phyloP scores from a whole-genome alignment of 2,797 vertebrate species.

The Glyptemys insculpta region DNA sequence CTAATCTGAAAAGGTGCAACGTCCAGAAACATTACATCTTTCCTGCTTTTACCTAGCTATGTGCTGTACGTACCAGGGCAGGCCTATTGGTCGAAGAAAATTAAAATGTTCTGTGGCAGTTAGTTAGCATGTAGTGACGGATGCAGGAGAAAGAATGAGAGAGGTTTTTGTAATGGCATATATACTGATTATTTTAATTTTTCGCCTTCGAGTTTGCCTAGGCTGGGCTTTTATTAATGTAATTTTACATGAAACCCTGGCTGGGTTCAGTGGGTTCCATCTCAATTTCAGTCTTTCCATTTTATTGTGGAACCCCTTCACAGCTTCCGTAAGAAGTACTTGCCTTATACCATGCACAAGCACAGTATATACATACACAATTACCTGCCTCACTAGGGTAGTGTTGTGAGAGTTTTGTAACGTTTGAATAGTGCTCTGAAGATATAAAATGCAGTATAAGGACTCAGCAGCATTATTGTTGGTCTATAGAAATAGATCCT shows the following conservation, averaged over 20 bases:
- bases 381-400: neutral
- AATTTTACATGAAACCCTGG: neutral
- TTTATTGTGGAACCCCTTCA: neutral
- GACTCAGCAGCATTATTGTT: neutral
- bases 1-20: neutral
- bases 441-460: neutral
- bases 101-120: neutral
- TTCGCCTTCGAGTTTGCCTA: neutral
- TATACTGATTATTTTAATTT: too few relatives aligned
- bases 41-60: neutral
- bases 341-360: neutral
- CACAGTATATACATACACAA: neutral
- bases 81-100: neutral
- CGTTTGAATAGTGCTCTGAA: neutral
- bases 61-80: neutral
- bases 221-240: neutral
- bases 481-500: neutral
- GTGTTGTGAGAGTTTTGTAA: neutral
- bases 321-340: neutral
- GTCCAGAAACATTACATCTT: neutral
- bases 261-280: neutral
- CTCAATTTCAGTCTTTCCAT: too few relatives aligned
- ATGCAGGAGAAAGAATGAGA: neutral
- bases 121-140: neutral
- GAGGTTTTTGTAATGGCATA: too few relatives aligned